These are phyloP conservation scores for Pantelozetes paolii DNA, from an alignment of 2,888 invertebrate species.

Conservation along the genomic window DNA sequence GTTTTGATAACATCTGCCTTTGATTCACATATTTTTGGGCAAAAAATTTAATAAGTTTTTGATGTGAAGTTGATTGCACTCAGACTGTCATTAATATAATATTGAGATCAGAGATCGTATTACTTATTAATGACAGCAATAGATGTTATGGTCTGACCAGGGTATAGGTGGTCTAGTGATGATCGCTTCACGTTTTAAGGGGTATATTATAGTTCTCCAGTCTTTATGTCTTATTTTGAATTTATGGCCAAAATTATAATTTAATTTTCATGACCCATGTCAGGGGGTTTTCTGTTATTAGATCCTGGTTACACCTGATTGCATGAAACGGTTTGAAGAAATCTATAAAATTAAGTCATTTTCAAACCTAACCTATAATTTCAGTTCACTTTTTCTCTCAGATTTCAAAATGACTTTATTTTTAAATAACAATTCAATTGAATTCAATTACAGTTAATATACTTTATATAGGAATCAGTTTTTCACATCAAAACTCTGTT, in stretches of 20 bases:
- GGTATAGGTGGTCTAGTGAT: too few relatives aligned
- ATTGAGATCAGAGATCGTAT: slow-evolving; percentile 1
- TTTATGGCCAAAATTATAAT: too few relatives aligned
- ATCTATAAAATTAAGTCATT: slow-evolving; percentile 4
- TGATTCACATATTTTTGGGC: neutral
- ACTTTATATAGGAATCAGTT: slow-evolving; percentile 5
- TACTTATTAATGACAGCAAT: neutral
- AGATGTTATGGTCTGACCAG: too few relatives aligned
- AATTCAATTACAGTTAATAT: neutral
- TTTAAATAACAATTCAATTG: neutral
- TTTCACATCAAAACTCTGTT: neutral
- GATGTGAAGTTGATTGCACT: slow-evolving; percentile 15
- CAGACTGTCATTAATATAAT: neutral
- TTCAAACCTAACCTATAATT: slow-evolving; percentile 3
- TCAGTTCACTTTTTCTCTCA: neutral
- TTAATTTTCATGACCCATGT: too few relatives aligned
- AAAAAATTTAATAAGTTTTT: neutral
- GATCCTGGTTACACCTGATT: too few relatives aligned
- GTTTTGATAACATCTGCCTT: slow-evolving; percentile 13
- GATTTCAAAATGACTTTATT: neutral
- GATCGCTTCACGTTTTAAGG: too few relatives aligned
- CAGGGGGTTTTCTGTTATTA: too few relatives aligned
- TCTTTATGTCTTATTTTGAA: too few relatives aligned
- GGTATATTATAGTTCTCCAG: too few relatives aligned
- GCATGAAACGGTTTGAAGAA: neutral